Conservation (phyloP, 2,113 vertebrate genomes). For the Equus przewalskii region DNA sequence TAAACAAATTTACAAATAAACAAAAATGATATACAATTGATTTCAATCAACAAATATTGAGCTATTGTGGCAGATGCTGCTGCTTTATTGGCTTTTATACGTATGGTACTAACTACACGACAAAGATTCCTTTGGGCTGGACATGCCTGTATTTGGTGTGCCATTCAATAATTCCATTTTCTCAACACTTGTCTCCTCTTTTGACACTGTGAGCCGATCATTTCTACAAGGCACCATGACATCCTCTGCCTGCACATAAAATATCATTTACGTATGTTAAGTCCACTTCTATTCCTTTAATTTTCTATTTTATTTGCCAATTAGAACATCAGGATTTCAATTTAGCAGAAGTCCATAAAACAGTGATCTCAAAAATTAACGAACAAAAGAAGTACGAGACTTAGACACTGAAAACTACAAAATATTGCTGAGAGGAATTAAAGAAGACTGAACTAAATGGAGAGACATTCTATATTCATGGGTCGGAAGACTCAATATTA, state of each 20-base stretch:
- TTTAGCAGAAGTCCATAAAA: not conserved
- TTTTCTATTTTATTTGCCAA: not conserved
- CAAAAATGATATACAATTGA: not conserved
- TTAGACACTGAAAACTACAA: not conserved
- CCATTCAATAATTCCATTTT: not conserved
- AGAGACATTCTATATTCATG: not conserved
- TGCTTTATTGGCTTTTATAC: not conserved
- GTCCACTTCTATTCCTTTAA: conserved; percentile 11
- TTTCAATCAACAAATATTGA: not conserved
- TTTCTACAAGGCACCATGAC: not conserved
- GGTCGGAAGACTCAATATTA: not conserved
- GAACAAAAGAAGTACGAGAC: not conserved
- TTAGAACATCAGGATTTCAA: not conserved
- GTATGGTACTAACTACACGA: not conserved
- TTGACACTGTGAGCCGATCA: not conserved
- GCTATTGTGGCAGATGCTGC: not conserved
- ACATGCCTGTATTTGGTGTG: too few relatives aligned
- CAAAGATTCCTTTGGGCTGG: not conserved
- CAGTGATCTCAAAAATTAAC: not conserved
- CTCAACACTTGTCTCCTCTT: not conserved
- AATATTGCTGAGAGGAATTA: not conserved
- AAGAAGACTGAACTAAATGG: not conserved
- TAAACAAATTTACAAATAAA: conserved; percentile 10
- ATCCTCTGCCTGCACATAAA: conserved; percentile 12
- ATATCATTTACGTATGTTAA: conserved; percentile 36